Evolutionary conservation across 2,888 invertebrate genomes (phyloP).

Genomic region (Schrankia costaestrigalis): DNA sequence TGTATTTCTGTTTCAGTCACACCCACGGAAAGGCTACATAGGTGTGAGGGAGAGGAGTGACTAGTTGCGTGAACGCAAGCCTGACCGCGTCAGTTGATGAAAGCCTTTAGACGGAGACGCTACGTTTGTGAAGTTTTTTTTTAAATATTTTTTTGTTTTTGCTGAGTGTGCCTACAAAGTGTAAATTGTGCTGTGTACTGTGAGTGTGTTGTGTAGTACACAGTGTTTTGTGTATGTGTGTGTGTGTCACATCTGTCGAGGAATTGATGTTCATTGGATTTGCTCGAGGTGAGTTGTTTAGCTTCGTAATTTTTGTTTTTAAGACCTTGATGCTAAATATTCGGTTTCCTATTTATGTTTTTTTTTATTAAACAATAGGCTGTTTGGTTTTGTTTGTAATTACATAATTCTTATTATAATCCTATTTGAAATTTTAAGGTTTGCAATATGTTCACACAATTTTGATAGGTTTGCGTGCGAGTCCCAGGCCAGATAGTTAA

Average conservation of each 20-base stretch:
- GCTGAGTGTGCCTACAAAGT: constrained; percentile 10
- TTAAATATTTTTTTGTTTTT: not conserved
- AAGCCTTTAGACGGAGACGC: constrained; percentile 30
- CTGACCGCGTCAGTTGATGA: constrained; percentile 46
- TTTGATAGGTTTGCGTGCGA: no score
- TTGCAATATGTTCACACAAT: no score
- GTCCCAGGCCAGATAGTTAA: no score
- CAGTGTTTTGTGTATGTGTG: constrained; percentile 17
- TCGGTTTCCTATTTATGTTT: no score
- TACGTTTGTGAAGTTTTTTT: constrained; percentile 17
- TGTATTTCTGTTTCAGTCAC: constrained; percentile 37
- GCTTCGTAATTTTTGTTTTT: not conserved
- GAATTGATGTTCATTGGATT: constrained; percentile 28
- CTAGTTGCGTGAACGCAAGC: constrained; percentile 34
- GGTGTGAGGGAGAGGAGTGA: constrained; percentile 10
- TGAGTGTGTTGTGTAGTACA: constrained; percentile 16
- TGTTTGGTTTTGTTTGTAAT: no score
- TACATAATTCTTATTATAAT: no score
- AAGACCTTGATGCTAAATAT: no score
- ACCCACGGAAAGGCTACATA: not conserved
- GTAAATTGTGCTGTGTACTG: constrained; percentile 20
- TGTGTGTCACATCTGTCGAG: constrained; percentile 17
- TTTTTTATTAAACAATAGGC: no score
- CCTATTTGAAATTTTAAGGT: no score
- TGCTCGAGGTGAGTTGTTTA: constrained; percentile 25